Evolutionary conservation across 1,140 invertebrate species (phyloP), one percentile per base, ranked within the genome.

Genomic region (Dendrolimus kikuchii): DNA sequence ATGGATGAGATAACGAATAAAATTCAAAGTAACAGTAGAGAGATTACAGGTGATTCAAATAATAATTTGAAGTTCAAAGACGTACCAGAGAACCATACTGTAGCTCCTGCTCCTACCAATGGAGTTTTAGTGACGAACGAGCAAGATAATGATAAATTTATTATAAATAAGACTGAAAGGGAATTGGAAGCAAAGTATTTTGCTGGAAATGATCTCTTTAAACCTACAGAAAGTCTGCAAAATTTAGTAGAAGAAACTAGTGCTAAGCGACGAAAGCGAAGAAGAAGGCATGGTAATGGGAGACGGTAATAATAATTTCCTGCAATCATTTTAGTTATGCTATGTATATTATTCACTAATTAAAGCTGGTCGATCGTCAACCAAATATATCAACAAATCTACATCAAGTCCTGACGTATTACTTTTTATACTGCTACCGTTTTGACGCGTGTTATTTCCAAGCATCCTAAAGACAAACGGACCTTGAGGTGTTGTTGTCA

Each of bases 1-100:
- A 71, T 79, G 55, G 85, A 89, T 48, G 87, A 89, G 64, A 80
- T 79, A 2, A 81, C 75, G 39, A 85, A 86, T 41, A 88, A 88
- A 68, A 88, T 88, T 46, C 88, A 89, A 64, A 88, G 86, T 55
- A 88, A 88, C 45, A 88, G 81, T 57, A 59, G 86, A 52, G 87
- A 88, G 71, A 89, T 88, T 40, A 83, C 82, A 42, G 87, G 84
- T 38, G 85, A 86, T 62, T 73, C 69, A 41, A 85, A 87, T 51
- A 81, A 85, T 52, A 87, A 86, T 62, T 63, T 85, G n/a, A 85
- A 85, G 65, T 68, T 77, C 38, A 87, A 84, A 71, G 77, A 75
- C 46, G 51, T 79, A 43, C 72, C 73, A 41, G 82, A 81, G 38
- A 84, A 84, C 54, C 64, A 80, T 6, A 87, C 80, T 10, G 67